Evolutionary conservation across 2,888 invertebrate genomes (phyloP), one percentile per base, ranked within the genome.

Genomic region (Nymphalis urticae): DNA sequence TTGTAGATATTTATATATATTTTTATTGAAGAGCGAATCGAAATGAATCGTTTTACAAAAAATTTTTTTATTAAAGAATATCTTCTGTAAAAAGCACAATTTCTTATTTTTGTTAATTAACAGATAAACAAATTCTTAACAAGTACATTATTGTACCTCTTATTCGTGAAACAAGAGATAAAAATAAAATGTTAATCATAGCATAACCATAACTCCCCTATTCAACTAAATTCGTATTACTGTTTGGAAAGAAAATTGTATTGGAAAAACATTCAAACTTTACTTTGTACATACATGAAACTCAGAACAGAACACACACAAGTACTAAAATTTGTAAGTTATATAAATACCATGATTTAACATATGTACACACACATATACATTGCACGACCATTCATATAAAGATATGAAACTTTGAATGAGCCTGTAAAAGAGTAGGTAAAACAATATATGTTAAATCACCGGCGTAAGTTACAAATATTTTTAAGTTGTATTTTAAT

Each of bases 21-120:
- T 27, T 13, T 42, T 42, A 42, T 10, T 42, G 54, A 16, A 7
- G 17, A n/a, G 32, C 9, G 32, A 56, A 21, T 7, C 13, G 53
- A 7, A 27, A 6, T 53, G 24, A 27, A 32, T 56, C 32, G 32
- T 56, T 56, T 32, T 54, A 27, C 17, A 17, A 2, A 54, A 13
- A n/a, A 17, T 17, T 16, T 54, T 27, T 32, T 32, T 32, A 27
- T 54, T 17, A 2, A 27, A 17, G 32, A 27, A 54, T 54, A 27
- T 53, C 13, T 54, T 56, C 54, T 56, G 54, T 56, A 32, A 27
- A 42, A n/a, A 56, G 54, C 54, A 32, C 54, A 56, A 56, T 56
- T 32, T 32, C 7, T 56, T 56, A 27, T 2, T 56, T 32, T 32
- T 32, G 32, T 13, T 32, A 56, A 17, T 17, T 13, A 24, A 27